Evolutionary conservation across 1,140 invertebrate genomes (phyloP).

Genomic region (Magallana gigas): DNA sequence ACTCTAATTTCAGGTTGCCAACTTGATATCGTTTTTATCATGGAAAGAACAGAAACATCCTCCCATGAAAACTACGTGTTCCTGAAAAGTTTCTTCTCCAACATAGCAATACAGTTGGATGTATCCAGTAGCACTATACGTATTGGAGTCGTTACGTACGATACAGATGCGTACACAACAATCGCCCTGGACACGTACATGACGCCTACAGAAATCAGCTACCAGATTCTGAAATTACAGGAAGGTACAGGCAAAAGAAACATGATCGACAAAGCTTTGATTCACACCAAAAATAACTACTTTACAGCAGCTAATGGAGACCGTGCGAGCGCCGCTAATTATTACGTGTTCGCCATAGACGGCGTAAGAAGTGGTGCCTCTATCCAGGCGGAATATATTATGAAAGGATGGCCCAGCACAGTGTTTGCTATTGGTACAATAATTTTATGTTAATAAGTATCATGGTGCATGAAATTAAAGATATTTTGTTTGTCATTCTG

Average conservation of each 20-base stretch:
- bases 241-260: not conserved
- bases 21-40: not conserved
- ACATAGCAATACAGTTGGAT: not conserved
- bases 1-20: not conserved
- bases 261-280: not conserved
- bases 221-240: not conserved
- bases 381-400: not conserved
- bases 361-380: not conserved
- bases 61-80: not conserved
- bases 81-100: too few relatives aligned
- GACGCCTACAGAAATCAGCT: not conserved
- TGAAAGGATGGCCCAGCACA: not conserved
- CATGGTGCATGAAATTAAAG: not conserved
- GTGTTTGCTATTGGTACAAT: not conserved
- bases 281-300: not conserved
- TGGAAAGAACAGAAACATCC: not conserved
- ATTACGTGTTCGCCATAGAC: not conserved
- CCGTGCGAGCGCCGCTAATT: not conserved
- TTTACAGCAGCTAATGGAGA: not conserved
- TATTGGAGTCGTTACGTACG: not conserved
- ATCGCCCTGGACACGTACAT: not conserved
- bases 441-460: not conserved
- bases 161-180: not conserved
- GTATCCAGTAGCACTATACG: not conserved
- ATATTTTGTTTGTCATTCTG: not conserved